Conservation (phyloP, 2,797 vertebrate genomes). For the Pangasius sanitwongsei region DNA sequence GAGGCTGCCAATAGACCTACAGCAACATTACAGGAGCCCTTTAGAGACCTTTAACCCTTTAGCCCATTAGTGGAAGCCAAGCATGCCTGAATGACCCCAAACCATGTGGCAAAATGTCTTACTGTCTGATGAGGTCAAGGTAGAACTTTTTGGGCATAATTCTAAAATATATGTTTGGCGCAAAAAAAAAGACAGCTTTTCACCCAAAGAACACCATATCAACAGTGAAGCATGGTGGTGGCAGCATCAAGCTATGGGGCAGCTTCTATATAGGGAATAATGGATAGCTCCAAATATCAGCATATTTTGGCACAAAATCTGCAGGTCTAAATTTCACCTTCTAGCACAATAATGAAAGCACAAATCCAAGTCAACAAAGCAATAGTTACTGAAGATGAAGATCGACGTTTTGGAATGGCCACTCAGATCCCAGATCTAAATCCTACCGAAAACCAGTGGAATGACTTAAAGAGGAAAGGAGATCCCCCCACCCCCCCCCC, state of each 20-base stretch:
- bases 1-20: neutral
- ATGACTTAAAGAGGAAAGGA: neutral
- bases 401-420: neutral
- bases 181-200: neutral
- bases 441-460: neutral
- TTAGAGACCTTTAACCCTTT: neutral
- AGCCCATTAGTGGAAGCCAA: neutral
- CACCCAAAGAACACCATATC: neutral
- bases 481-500: neutral
- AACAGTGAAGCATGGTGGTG: neutral
- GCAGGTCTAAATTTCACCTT: neutral
- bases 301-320: neutral
- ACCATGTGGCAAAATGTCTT: neutral
- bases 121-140: neutral
- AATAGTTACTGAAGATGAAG: neutral
- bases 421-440: neutral
- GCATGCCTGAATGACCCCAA: neutral
- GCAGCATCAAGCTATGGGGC: neutral
- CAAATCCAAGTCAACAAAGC: neutral
- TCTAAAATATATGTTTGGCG: neutral
- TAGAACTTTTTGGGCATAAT: neutral
- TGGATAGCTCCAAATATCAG: neutral
- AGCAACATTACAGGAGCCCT: neutral
- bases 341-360: neutral
- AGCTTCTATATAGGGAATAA: neutral